Base-by-base conservation (phyloP, 2,797 vertebrate species). In the Poecilia velifera region DNA sequence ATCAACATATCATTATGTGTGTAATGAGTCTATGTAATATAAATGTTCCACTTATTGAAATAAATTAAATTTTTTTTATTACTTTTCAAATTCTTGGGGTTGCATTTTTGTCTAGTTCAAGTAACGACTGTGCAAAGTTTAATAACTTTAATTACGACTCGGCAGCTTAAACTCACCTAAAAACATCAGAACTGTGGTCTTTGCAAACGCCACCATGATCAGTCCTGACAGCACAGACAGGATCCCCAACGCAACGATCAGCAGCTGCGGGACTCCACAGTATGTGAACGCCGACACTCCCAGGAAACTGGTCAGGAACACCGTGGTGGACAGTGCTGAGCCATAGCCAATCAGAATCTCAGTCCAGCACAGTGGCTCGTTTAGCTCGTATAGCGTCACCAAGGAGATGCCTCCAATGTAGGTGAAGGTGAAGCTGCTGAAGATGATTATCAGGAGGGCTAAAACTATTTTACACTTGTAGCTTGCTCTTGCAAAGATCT, bases 331-430 rank as follows among this genome's bases (percentile, higher is more conserved):
- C 13, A 97, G 83, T 0, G 97, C 97, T 0, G 97, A 94, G 46
- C 98, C 98, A 0, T 98, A 99, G 81, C 98, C 98, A 74, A 99
- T 96, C 84, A 97, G 95, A 18, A 99, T 95, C 93, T 97, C 97
- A 47, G 92, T 95, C 98, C 98, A 99, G 94, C 98, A 99, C 68
- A 99, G 97, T 0, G 98, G 98, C 20, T 96, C 87, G 3, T 97
- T 96, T 73, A 99, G 94, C 86, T 99, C 97, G 73, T 97, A 99
- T 0, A 99, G 95, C 0, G 95, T 97, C 57, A 98, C 88, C 82
- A 97, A 72, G 0, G 95, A 95, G 47, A 79, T n/a, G 39, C 93
- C 92, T 0, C 98, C 98, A 1, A 95, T 0, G 14, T 95, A 43
- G 4, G 93, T 76, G 9, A 98, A 97, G 53, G 94, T 91, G 3